Conservation (phyloP, 2,888 invertebrate genomes). For the Stegophylla sp. region DNA sequence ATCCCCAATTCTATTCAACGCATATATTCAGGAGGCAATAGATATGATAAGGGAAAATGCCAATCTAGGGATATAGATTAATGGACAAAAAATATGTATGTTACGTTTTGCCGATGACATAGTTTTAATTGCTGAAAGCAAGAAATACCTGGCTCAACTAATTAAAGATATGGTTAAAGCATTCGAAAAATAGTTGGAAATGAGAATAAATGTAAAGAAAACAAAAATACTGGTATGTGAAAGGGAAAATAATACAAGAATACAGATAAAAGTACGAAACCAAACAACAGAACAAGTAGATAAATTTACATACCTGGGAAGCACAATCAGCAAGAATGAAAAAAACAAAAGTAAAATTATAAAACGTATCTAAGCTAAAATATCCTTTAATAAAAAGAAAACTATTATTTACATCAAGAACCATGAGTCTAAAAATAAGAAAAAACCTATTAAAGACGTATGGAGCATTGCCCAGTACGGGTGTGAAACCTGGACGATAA, state of each 20-base stretch:
- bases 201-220: too few relatives aligned
- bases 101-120: too few relatives aligned
- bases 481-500: too few relatives aligned
- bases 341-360: too few relatives aligned
- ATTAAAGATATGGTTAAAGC: too few relatives aligned
- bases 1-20: slow-evolving; percentile 20
- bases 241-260: neutral
- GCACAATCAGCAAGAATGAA: neutral
- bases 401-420: slow-evolving; percentile 12
- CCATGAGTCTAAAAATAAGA: neutral
- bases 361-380: too few relatives aligned
- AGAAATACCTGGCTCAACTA: too few relatives aligned
- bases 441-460: slow-evolving; percentile 28
- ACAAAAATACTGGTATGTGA: neutral
- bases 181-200: too few relatives aligned
- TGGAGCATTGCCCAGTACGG: slow-evolving; percentile 36
- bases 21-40: slow-evolving; percentile 3
- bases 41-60: neutral
- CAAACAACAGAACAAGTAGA: neutral
- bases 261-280: neutral
- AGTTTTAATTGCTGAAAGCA: too few relatives aligned
- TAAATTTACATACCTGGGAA: too few relatives aligned
- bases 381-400: neutral
- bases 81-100: neutral
- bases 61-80: neutral